Percentiles rank a stretch among this genome's conserved stretches.
Conservation (phyloP, 1,140 invertebrate species). For the Drosophila virilis region DNA sequence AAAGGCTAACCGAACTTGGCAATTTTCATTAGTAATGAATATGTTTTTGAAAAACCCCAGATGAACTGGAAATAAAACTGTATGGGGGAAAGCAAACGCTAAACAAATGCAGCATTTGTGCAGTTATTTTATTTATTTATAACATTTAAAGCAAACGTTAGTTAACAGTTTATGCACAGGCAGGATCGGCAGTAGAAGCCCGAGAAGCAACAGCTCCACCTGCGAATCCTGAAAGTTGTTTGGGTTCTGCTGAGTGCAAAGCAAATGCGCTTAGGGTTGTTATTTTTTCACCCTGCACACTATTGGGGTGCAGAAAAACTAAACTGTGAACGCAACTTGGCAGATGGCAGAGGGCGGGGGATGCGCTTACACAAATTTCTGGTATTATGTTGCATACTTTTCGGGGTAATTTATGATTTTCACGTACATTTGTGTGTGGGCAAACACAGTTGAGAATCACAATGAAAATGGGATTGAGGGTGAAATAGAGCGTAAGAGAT, state of each 20-base stretch:
- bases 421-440: conserved; percentile 51
- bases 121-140: conserved; percentile 64
- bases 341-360: conserved; percentile 4
- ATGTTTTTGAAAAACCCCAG: background rate
- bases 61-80: background rate
- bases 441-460: conserved; percentile 2
- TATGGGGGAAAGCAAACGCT: background rate
- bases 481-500: conserved; percentile 46
- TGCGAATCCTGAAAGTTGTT: conserved; percentile 66
- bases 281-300: conserved; percentile 3
- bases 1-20: conserved; percentile 42
- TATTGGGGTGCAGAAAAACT: conserved; percentile 5
- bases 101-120: conserved; percentile 46
- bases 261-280: conserved; percentile 71
- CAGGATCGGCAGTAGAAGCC: background rate
- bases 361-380: conserved; percentile 77
- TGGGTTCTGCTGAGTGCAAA: conserved; percentile 50
- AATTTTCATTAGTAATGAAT: conserved; percentile 56
- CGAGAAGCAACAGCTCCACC: conserved; percentile 26
- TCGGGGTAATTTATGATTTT: conserved; percentile 78
- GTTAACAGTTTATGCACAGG: conserved; percentile 40
- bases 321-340: background rate
- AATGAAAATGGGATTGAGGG: conserved; percentile 16
- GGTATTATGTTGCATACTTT: conserved; percentile 80
- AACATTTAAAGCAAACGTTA: conserved; percentile 69